Percentiles rank a stretch among this genome's conserved stretches.
phyloP scores from a whole-genome alignment of 2,113 vertebrate species.

The Ciconia boyciana region DNA sequence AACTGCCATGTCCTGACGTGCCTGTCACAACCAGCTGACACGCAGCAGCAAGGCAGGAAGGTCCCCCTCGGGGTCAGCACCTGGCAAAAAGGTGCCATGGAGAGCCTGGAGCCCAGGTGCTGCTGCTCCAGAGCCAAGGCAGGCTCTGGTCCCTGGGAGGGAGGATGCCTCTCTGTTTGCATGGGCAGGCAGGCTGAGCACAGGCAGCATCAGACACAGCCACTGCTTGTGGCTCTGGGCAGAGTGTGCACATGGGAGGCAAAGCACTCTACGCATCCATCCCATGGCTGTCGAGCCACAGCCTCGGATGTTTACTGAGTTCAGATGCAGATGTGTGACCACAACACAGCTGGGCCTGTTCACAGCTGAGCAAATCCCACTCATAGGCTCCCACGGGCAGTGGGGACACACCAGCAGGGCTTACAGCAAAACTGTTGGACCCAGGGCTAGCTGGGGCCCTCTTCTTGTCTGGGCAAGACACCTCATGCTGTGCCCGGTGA shows the following conservation, averaged over 20 bases:
- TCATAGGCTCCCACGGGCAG: no score
- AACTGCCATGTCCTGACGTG: not conserved
- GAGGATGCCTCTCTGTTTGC: not conserved
- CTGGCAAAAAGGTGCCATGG: not conserved
- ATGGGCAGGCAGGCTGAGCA: not conserved
- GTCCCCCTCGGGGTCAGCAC: no score
- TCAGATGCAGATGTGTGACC: no score
- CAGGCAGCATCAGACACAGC: not conserved
- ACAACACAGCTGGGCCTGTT: no score
- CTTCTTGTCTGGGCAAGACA: not conserved
- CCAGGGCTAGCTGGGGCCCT: not conserved
- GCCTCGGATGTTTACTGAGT: no score
- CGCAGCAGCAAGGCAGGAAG: not conserved
- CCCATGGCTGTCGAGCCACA: no score
- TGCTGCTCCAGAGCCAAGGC: not conserved
- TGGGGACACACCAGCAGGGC: no score
- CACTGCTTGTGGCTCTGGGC: not conserved
- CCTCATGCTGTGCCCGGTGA: fast-evolving
- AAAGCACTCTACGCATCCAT: not conserved
- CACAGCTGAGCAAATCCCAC: no score
- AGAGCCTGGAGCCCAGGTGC: not conserved
- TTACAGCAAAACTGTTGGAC: not conserved
- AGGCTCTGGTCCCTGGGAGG: not conserved
- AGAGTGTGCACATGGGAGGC: not conserved
- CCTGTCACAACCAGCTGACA: not conserved